A percentile compares a stretch with the other conserved stretches of the same genome.
phyloP scores from a whole-genome alignment of 2,888 invertebrate species.

The Physocephala rufipes region DNA sequence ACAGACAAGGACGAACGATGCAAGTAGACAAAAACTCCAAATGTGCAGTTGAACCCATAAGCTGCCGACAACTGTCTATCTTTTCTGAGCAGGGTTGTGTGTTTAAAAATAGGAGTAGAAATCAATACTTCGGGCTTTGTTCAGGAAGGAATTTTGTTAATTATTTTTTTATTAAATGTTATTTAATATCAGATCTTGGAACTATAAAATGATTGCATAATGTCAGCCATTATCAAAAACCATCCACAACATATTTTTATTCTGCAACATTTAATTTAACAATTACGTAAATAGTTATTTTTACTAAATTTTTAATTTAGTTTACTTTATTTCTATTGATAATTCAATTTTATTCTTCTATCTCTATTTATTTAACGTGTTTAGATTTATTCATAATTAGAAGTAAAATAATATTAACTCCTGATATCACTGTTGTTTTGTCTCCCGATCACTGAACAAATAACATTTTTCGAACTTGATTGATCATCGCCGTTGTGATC shows the following conservation, averaged over 20 bases:
- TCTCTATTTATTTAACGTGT: too few relatives aligned
- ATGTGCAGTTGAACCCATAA: slow-evolving; percentile 20
- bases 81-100: slow-evolving; percentile 14
- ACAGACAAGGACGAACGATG: slow-evolving; percentile 26
- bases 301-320: slow-evolving; percentile 29
- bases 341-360: slow-evolving; percentile 37
- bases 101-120: slow-evolving; percentile 1
- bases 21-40: slow-evolving; percentile 29
- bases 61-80: background rate
- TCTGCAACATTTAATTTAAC: too few relatives aligned
- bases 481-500: too few relatives aligned
- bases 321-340: slow-evolving; percentile 27
- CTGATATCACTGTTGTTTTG: background rate
- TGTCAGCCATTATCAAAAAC: too few relatives aligned
- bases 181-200: too few relatives aligned
- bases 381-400: background rate
- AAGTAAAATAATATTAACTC: too few relatives aligned
- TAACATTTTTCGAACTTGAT: too few relatives aligned
- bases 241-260: too few relatives aligned
- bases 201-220: too few relatives aligned
- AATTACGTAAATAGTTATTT: slow-evolving; percentile 7
- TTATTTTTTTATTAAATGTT: background rate
- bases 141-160: slow-evolving; percentile 31
- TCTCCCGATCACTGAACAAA: background rate
- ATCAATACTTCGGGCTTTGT: too few relatives aligned